Conservation (phyloP, 2,888 invertebrate species). For the Adineta ricciae region DNA sequence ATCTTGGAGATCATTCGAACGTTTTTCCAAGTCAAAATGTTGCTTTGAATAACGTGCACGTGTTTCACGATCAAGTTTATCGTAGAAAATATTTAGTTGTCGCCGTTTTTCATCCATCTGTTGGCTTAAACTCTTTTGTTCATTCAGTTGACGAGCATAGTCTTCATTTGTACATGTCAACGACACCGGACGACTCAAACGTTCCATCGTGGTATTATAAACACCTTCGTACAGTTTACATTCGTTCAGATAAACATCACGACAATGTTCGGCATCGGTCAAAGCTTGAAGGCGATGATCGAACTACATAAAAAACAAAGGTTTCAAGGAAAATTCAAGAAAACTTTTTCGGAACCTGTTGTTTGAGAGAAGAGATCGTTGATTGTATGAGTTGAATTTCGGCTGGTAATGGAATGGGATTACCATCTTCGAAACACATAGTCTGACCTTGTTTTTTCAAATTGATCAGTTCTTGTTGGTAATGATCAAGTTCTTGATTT, state of each 20-base stretch:
- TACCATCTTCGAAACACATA: not conserved
- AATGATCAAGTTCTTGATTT: not conserved
- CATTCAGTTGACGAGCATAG: not conserved
- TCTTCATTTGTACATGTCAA: not conserved
- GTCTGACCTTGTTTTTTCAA: not conserved
- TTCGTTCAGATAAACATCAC: not conserved
- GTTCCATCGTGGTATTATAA: not conserved
- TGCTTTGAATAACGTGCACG: not conserved
- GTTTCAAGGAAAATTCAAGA: no score
- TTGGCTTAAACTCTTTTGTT: not conserved
- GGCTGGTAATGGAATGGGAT: not conserved
- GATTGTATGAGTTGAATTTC: not conserved
- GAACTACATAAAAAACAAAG: no score
- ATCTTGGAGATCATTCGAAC: constrained; percentile 8
- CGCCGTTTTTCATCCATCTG: constrained; percentile 2
- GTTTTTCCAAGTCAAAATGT: not conserved
- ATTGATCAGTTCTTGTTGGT: not conserved
- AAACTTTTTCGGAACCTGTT: not conserved
- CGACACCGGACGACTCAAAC: not conserved
- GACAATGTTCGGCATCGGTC: not conserved
- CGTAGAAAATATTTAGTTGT: not conserved
- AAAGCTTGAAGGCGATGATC: not conserved
- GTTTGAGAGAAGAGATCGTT: not conserved
- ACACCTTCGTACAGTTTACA: not conserved
- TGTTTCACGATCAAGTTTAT: not conserved